Base-by-base conservation (phyloP, 2,797 vertebrate species). In the Pangasius krempfi region DNA sequence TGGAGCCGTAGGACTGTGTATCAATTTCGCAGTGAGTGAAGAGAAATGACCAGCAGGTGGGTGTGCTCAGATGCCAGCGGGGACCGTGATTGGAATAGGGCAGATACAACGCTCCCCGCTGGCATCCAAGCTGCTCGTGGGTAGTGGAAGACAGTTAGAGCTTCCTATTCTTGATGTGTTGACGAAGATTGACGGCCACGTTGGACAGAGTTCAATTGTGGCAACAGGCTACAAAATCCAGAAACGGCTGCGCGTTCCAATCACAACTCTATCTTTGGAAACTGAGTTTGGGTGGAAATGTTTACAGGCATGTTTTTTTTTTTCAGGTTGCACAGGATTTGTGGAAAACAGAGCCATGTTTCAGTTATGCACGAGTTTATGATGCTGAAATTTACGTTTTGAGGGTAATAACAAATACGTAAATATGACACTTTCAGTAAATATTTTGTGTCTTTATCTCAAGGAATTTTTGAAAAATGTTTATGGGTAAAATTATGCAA, bases 101-200 rank as follows among this genome's bases (percentile, higher is more conserved):
- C 89, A 88, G 94, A 90, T 93, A 93, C 94, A 94, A 92, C 92
- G 85, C 94, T 81, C 94, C 95, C 95, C 93, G 95, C 95, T 95
- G 95, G 92, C 93, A 90, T 92, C 92, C 96, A 96, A 96, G 95
- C 96, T 96, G 96, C 85, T 89, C 90, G 80, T 87, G 81, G 89
- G 82, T 85, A 87, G 88, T 30, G 79, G 70, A 87, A 76, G 72
- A 70, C 85, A 60, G 80, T 25, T 79, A 72, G 81, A 47, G n/a
- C 30, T 54, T 89, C 88, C 85, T 84, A 79, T 84, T 84, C 60
- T 84, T 50, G 52, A 84, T 37, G 81, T 20, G 68, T 81, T 54
- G 80, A 76, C 50, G 68, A 88, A 75, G 86, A 87, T 85, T 86
- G 86, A 89, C 89, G 56, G 86, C 73, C 44, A 79, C 44, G 40